Base-by-base conservation (phyloP, 2,888 invertebrate species). In the Nebria salina region DNA sequence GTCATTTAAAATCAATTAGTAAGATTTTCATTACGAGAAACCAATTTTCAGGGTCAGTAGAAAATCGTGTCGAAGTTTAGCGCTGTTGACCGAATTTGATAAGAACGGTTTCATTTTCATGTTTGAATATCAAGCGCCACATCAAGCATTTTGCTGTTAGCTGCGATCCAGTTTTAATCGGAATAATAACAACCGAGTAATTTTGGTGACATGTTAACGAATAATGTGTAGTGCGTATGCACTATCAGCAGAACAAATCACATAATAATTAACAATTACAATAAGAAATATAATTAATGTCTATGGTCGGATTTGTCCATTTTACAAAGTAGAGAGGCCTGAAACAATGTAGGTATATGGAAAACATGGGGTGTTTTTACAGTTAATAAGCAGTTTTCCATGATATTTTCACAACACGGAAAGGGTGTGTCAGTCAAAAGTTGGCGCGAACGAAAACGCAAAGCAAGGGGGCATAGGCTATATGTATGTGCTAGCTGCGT, bases 361-460 rank as follows among this genome's bases (percentile, higher is more conserved):
- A 64, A 70, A 77, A 79, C 68, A 15, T 66, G 34, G 68, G 74
- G 66, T 75, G 66, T 26, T 74, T 79, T 80, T 80, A 80, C 80
- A 80, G 70, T 75, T 80, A 80, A 80, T 80, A 80, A 80, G 75
- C 75, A 75, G 80, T 70, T 80, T 75, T 80, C 75, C 75, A 80
- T 41, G 80, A 80, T 80, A 80, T 80, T 75, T 78, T 75, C 80
- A 43, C 80, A 64, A 80, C 80, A 80, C 80, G 80, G 72, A 80
- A 80, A 80, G 75, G 80, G 80, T 75, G 80, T 80, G 80, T 80
- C 80, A 70, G 64, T 80, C 80, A 80, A 80, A 80, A 80, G 75
- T 80, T 75, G 70, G 70, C 70, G 70, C 70, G 70, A 25, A 70
- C 70, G 34, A 20, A 26, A 26, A 13, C 70, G 34, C 25, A 26